These are phyloP conservation scores for Thymallus thymallus DNA, from an alignment of 2,113 vertebrate genomes.

Conservation along the genomic window DNA sequence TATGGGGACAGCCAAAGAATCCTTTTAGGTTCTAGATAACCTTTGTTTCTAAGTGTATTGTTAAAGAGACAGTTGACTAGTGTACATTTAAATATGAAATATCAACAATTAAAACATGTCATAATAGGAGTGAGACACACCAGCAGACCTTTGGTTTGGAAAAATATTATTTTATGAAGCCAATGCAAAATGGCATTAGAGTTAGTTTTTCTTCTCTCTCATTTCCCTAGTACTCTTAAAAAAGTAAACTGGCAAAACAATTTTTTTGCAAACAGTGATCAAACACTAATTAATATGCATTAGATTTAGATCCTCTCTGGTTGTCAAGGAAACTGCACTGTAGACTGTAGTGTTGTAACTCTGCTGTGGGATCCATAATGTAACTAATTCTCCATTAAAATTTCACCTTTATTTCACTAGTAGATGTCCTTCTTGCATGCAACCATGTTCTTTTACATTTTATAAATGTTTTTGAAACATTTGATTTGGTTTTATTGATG, in stretches of 20 bases:
- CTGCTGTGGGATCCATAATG: slow-evolving; percentile 54
- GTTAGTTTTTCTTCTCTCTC: slow-evolving; percentile 20
- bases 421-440: slow-evolving; percentile 72
- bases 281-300: slow-evolving; percentile 22
- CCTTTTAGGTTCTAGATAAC: too few relatives aligned
- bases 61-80: too few relatives aligned
- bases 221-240: slow-evolving; percentile 28
- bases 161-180: neutral
- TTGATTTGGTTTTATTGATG: slow-evolving; percentile 55
- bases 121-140: neutral
- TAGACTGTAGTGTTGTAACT: slow-evolving; percentile 32
- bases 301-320: slow-evolving; percentile 29
- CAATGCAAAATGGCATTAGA: neutral
- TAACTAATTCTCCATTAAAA: slow-evolving; percentile 75
- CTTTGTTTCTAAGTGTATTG: too few relatives aligned
- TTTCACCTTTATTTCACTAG: slow-evolving; percentile 62
- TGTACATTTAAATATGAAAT: too few relatives aligned
- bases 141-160: neutral
- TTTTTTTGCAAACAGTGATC: too few relatives aligned
- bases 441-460: slow-evolving; percentile 60
- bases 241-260: slow-evolving; percentile 18
- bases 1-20: too few relatives aligned
- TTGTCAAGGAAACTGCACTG: slow-evolving; percentile 53
- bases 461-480: slow-evolving; percentile 36
- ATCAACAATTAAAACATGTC: neutral